These are phyloP conservation scores for Bambusicola thoracicus DNA, from an alignment of 2,113 vertebrate genomes.

Conservation along the genomic window DNA sequence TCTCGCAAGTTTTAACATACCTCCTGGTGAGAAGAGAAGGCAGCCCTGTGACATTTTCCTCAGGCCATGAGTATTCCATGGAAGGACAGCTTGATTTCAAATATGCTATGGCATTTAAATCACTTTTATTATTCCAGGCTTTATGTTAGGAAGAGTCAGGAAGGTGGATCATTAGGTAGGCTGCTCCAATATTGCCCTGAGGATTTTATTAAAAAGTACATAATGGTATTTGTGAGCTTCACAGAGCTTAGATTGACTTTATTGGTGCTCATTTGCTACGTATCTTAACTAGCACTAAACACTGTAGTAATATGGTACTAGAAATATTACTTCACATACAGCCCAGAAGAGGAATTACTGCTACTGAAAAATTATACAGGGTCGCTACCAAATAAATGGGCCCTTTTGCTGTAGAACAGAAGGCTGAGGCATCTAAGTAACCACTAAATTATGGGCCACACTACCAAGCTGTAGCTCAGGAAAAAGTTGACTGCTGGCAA, in stretches of 20 bases:
- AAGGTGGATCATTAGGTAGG: constrained; percentile 67
- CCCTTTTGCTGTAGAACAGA: neutral
- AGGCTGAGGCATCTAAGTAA: neutral
- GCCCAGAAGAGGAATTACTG: neutral
- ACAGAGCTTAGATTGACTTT: constrained; percentile 11
- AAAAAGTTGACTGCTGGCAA: neutral
- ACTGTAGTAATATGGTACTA: neutral
- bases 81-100: constrained; percentile 67
- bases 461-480: neutral
- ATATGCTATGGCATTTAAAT: constrained; percentile 65
- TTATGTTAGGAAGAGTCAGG: constrained; percentile 68
- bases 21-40: constrained; percentile 62
- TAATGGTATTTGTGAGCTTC: constrained; percentile 63
- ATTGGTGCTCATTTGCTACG: constrained; percentile 31
- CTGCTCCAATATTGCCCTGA: constrained; percentile 68
- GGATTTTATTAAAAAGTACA: constrained; percentile 74
- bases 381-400: neutral
- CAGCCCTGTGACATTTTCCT: constrained; percentile 67
- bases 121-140: constrained; percentile 63
- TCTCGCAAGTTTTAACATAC: constrained; percentile 58
- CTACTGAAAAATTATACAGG: neutral
- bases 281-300: neutral
- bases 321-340: neutral
- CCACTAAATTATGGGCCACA: neutral
- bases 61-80: constrained; percentile 63